phyloP scores from a whole-genome alignment of 2,888 invertebrate species.

The Belgica antarctica region DNA sequence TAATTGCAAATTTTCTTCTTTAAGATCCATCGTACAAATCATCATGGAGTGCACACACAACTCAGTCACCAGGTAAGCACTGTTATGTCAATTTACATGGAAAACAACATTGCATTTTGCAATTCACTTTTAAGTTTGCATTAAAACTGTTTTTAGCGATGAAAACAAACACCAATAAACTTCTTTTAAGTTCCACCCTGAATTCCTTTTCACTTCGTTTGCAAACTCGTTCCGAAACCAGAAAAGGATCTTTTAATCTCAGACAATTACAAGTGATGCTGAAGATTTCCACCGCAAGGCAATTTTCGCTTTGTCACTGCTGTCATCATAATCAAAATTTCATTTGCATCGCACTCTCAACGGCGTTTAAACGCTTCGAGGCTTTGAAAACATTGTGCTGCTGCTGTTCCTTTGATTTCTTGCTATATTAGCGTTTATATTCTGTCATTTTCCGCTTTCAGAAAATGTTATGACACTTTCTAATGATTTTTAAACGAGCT shows the following conservation, averaged over 20 bases:
- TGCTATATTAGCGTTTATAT: conserved; percentile 21
- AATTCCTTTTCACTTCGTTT: no score
- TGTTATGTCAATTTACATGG: no score
- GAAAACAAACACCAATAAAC: no score
- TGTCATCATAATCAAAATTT: conserved; percentile 44
- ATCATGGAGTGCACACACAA: conserved; percentile 76
- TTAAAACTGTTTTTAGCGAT: no score
- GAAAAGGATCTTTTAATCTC: no score
- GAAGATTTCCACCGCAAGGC: not conserved
- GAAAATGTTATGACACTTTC: conserved; percentile 33
- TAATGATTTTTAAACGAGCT: conserved; percentile 34
- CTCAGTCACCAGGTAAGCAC: conserved; percentile 72
- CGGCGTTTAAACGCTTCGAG: not conserved
- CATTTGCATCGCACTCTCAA: conserved; percentile 24
- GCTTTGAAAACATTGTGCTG: conserved; percentile 20
- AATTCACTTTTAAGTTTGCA: no score
- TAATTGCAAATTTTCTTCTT: no score
- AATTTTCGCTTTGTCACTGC: not conserved
- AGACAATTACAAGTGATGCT: no score
- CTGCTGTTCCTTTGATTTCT: conserved; percentile 27
- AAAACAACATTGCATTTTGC: no score
- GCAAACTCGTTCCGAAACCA: no score
- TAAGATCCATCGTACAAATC: conserved; percentile 87
- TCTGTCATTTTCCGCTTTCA: conserved; percentile 3
- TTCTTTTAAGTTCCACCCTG: no score